Base-by-base conservation (phyloP, 2,113 vertebrate species). In the Tupaia tana region DNA sequence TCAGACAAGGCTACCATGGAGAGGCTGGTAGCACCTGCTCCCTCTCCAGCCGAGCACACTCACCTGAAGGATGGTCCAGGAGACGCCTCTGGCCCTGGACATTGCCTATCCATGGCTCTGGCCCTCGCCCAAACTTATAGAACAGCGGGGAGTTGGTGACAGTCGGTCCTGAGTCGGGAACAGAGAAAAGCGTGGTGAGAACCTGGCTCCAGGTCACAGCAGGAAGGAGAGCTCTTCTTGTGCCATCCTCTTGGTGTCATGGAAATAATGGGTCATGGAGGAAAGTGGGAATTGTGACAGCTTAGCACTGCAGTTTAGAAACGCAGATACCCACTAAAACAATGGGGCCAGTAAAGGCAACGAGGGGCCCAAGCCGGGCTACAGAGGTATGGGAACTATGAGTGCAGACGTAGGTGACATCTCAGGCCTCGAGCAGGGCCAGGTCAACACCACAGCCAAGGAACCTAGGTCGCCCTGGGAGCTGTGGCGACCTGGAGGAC, bases 41-140 rank as follows among this genome's bases (percentile, higher is more conserved):
- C 79, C 2, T 66, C 25, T 22, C 75, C 34, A 59, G 64, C 52
- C 6, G 27, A 58, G 67, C 15, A 58, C 29, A 64, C 95, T 94
- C 75, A 94, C 93, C 91, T 10, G 59, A 34, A 31, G 66, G 59
- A 34, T 56, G 67, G 58, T 25, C 89, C 74, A 79, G 86, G 22
- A 88, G 64, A 56, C 1, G 56, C 54, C 89, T 67, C 92, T 73
- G 95, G 25, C 43, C 54, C 34, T 61, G 69, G 56, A 80, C 22
- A 20, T 54, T 56, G 52, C 74, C 75, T 18, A 91, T 71, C 97
- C 93, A 96, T 27, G 91, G 67, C 54, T 93, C 81, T 56, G 84
- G 61, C 52, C 27, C 84, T 95, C 0, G 89, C 54, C 92, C 92
- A 58, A 97, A 86, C 29, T 92, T 91, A 54, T 0, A 27, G 64